Conservation (phyloP, 2,888 invertebrate species). For the Drosophila atripex region DNA sequence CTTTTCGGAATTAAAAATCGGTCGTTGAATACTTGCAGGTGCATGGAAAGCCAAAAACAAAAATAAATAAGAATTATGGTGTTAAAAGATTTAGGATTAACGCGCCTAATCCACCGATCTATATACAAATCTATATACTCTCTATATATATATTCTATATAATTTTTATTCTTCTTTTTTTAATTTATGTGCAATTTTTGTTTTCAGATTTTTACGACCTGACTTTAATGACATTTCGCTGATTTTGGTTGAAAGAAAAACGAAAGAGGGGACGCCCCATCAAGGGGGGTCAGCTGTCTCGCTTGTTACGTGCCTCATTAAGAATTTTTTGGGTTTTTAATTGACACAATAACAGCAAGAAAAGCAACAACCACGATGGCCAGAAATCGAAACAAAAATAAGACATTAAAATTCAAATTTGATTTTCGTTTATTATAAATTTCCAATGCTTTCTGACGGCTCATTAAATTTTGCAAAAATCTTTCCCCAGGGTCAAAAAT, state of each 20-base stretch:
- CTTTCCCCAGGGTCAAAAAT: slow-evolving; percentile 32
- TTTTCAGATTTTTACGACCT: slow-evolving; percentile 63
- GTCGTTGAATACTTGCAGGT: slow-evolving; percentile 28
- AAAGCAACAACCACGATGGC: no score
- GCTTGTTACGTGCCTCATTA: slow-evolving; percentile 76
- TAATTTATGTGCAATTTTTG: slow-evolving; percentile 35
- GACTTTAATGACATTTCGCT: slow-evolving; percentile 71
- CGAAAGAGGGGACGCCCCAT: neutral
- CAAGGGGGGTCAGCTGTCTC: slow-evolving; percentile 32
- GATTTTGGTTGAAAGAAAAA: slow-evolving; percentile 42
- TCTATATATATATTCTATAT: slow-evolving; percentile 8
- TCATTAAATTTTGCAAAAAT: slow-evolving; percentile 25
- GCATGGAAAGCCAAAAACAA: slow-evolving; percentile 15
- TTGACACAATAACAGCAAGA: slow-evolving; percentile 58
- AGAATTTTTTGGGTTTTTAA: slow-evolving; percentile 71
- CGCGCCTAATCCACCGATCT: slow-evolving; percentile 23
- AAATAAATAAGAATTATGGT: slow-evolving; percentile 25
- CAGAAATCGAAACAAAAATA: slow-evolving; percentile 27
- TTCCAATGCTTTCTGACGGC: slow-evolving; percentile 32
- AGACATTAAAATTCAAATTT: slow-evolving; percentile 44
- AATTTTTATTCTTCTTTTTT: slow-evolving; percentile 8
- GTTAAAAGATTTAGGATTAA: slow-evolving; percentile 58
- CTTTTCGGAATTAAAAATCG: slow-evolving; percentile 61
- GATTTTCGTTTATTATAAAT: slow-evolving; percentile 30
- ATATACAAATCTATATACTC: slow-evolving; percentile 8